Conservation (phyloP, 2,888 invertebrate genomes). For the Drosophila setosimentum region DNA sequence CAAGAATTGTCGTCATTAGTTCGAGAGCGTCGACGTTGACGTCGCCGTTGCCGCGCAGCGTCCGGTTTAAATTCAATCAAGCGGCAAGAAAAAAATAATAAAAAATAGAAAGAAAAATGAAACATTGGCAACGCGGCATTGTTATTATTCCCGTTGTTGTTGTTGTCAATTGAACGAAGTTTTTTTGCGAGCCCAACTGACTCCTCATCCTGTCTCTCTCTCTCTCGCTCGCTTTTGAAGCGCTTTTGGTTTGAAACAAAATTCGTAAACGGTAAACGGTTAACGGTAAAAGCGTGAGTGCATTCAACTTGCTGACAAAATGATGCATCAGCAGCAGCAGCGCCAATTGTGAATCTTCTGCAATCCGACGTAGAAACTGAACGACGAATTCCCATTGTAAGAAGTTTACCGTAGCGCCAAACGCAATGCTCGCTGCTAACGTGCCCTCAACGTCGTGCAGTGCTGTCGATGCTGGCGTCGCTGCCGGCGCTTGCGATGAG, state of each 20-base stretch:
- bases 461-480: constrained; percentile 22
- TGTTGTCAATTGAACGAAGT: constrained; percentile 23
- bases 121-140: constrained; percentile 54
- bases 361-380: constrained; percentile 29
- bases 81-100: constrained; percentile 60
- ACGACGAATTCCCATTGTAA: constrained; percentile 23
- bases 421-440: constrained; percentile 66
- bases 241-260: constrained; percentile 31
- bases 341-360: constrained; percentile 36
- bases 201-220: constrained; percentile 12
- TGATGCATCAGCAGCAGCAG: constrained; percentile 21
- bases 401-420: constrained; percentile 23
- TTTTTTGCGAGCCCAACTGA: constrained; percentile 16
- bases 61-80: constrained; percentile 81
- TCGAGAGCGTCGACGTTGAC: constrained; percentile 41
- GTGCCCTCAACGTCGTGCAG: constrained; percentile 53
- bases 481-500: constrained; percentile 70
- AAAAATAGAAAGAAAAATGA: constrained; percentile 16
- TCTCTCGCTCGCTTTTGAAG: constrained; percentile 15
- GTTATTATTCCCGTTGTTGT: constrained; percentile 28
- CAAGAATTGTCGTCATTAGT: constrained; percentile 67
- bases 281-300: constrained; percentile 37
- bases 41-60: constrained; percentile 49
- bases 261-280: constrained; percentile 24
- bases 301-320: constrained; percentile 69